A percentile compares a stretch with the other conserved stretches of the same genome.
These are phyloP conservation scores for Elephantulus edwardii DNA, from an alignment of 2,113 vertebrate species.

Conservation along the genomic window DNA sequence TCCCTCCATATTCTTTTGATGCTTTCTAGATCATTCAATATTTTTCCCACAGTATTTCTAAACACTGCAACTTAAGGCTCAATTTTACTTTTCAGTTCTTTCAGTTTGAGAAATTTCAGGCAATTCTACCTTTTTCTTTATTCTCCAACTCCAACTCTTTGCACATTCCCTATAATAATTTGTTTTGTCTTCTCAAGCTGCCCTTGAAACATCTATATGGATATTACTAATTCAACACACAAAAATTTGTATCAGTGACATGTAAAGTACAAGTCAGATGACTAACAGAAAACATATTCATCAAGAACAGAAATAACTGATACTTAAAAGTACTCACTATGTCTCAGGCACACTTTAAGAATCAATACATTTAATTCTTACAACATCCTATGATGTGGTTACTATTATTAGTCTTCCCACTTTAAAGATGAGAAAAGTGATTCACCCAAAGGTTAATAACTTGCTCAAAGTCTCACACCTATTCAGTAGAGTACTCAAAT, in stretches of 20 bases:
- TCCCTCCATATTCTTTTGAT: too few relatives aligned
- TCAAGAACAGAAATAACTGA: not conserved
- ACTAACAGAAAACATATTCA: not conserved
- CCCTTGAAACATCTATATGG: too few relatives aligned
- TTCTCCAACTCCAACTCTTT: too few relatives aligned
- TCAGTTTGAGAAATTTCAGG: too few relatives aligned
- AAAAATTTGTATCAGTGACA: not conserved
- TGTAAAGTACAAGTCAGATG: not conserved
- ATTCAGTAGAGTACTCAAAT: not conserved
- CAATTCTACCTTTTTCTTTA: too few relatives aligned
- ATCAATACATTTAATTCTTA: not conserved
- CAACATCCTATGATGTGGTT: not conserved
- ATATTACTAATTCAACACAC: constrained; percentile 11
- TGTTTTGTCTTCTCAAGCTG: too few relatives aligned
- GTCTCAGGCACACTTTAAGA: not conserved
- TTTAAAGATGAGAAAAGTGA: not conserved
- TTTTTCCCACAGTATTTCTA: too few relatives aligned
- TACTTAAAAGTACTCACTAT: not conserved
- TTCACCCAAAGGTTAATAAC: not conserved
- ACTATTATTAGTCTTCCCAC: not conserved
- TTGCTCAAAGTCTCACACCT: not conserved
- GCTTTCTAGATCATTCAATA: too few relatives aligned
- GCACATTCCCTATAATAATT: too few relatives aligned
- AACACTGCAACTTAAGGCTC: too few relatives aligned
- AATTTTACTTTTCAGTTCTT: too few relatives aligned